Evolutionary conservation across 2,888 invertebrate genomes (phyloP).

Genomic region (Microplitis manilae): DNA sequence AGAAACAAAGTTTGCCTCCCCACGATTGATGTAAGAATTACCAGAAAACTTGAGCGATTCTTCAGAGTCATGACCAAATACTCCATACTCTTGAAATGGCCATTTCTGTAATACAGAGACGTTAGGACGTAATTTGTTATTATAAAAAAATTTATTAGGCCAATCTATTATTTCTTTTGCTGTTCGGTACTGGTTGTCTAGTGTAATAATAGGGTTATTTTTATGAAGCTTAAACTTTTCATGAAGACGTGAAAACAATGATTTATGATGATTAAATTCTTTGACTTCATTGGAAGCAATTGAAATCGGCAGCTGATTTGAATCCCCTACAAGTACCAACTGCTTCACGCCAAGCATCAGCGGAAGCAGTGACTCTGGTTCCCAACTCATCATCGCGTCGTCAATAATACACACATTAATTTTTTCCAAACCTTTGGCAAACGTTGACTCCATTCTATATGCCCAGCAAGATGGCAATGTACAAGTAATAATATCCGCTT

Average conservation of each 20-base stretch:
- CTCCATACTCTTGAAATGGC: constrained; percentile 75
- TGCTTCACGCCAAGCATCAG: constrained; percentile 82
- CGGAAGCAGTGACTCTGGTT: constrained; percentile 87
- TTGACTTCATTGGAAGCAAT: constrained; percentile 84
- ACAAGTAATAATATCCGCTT: constrained; percentile 80
- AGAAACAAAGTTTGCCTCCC: constrained; percentile 77
- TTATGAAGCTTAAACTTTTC: constrained; percentile 72
- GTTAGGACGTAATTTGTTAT: constrained; percentile 71
- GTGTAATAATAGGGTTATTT: constrained; percentile 67
- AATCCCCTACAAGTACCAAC: constrained; percentile 89
- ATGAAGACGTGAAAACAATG: constrained; percentile 84
- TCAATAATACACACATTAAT: constrained; percentile 81
- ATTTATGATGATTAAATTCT: constrained; percentile 80
- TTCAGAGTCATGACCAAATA: constrained; percentile 75
- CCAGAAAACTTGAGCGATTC: constrained; percentile 64
- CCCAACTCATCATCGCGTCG: constrained; percentile 90
- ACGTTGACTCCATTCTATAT: constrained; percentile 66
- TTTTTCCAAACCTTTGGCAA: constrained; percentile 53
- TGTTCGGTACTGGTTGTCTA: constrained; percentile 87
- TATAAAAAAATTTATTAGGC: constrained; percentile 84
- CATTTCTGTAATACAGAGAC: constrained; percentile 53
- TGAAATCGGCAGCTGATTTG: constrained; percentile 87
- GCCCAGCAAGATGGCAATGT: constrained; percentile 77
- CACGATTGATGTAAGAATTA: constrained; percentile 68
- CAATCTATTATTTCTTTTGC: constrained; percentile 84